Evolutionary conservation across 2,888 invertebrate species (phyloP), one percentile per base, ranked within the genome.

Genomic region (Anaspis maculata): DNA sequence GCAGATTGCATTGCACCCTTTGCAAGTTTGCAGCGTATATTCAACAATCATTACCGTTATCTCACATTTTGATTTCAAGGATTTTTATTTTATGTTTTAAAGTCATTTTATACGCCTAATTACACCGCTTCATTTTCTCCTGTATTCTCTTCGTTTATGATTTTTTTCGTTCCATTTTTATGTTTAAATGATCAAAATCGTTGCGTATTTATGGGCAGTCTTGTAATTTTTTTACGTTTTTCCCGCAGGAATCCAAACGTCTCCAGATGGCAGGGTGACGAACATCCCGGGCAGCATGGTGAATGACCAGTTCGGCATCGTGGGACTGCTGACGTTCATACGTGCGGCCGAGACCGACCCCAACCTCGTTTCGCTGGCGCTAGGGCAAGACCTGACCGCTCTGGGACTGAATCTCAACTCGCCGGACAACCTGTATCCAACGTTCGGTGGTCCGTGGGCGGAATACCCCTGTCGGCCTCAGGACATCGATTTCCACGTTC

Each of bases 271-370:
- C 82, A 87, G 89, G 73, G 94, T 98, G 59, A 90, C 95, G 65
- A 95, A 96, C 72, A 97, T 99, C 73, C 98, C 98, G 43, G 81
- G 83, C 50, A 90, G 90, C 62, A 98, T 99, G 97, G 91, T 99
- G 48, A 89, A 87, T 55, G 98, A 99, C 71, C 98, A 98, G 72
- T 98, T 95, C 68, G 98, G 98, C 54, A 97, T 99, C 74, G 95
- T 97, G 49, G 98, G 98, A 27, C 76, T 99, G 53, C 73, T 99
- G 67, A 94, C 97, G 51, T 97, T 97, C 70, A 95, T 99, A 54
- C 78, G 96, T 62, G 94, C 95, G 45, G 94, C 96, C 42, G 97
- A 98, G 70, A 87, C 91, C 37, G 95, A 97, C 71, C 94, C 91
- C 32, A 92, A 92, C 68, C 75, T 98, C 59, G 94, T 96, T 49